Percentiles rank a stretch among this genome's conserved stretches.
These are phyloP conservation scores for Gymnoscopelus braueri DNA, from an alignment of 2,797 vertebrate species.

Conservation along the genomic window DNA sequence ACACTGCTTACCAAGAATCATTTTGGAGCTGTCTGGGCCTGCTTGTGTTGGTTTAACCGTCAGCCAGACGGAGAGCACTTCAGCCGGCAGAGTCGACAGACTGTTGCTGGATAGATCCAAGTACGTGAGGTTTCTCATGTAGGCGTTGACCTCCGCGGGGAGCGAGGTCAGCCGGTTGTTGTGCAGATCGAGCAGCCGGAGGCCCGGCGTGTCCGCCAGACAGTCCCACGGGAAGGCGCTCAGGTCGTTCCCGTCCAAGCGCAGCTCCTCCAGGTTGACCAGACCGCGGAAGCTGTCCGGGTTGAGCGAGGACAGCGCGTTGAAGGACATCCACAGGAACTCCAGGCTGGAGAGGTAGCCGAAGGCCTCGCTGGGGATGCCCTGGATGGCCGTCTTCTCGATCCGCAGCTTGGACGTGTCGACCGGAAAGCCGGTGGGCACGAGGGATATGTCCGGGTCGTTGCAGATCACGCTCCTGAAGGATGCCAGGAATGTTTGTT, in stretches of 20 bases:
- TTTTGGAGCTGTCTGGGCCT: constrained; percentile 84
- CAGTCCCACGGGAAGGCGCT: constrained; percentile 92
- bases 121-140: constrained; percentile 91
- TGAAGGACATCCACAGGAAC: constrained; percentile 97
- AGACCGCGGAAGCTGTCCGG: constrained; percentile 88
- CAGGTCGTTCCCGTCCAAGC: constrained; percentile 91
- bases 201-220: constrained; percentile 87
- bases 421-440: constrained; percentile 88
- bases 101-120: constrained; percentile 96
- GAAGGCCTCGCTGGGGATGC: constrained; percentile 90
- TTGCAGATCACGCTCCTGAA: constrained; percentile 93
- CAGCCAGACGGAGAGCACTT: constrained; percentile 88
- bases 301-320: constrained; percentile 85
- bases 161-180: constrained; percentile 90
- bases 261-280: constrained; percentile 88
- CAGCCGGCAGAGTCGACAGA: constrained; percentile 88
- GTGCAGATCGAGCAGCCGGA: constrained; percentile 94
- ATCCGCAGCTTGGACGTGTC: constrained; percentile 92
- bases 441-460: constrained; percentile 91
- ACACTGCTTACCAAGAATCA: constrained; percentile 85
- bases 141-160: constrained; percentile 86
- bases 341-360: constrained; percentile 88
- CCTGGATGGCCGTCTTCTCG: constrained; percentile 92
- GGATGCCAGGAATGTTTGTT: not conserved
- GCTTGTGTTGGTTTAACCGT: constrained; percentile 79